Conservation (phyloP, 2,797 vertebrate species). For the Graptemys geographica region DNA sequence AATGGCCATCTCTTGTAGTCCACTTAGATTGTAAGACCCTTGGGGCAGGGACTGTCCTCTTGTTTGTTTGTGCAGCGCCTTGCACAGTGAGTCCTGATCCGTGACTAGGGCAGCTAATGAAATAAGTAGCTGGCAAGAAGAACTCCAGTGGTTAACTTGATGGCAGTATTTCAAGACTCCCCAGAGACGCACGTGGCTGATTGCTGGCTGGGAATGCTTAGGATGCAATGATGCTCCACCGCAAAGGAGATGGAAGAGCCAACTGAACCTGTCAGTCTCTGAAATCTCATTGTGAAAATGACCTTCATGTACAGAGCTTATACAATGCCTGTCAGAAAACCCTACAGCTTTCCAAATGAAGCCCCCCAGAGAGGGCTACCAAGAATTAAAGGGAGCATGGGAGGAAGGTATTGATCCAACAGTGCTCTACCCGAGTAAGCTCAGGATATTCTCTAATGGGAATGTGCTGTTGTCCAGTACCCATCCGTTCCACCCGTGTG, state of each 20-base stretch:
- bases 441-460: neutral
- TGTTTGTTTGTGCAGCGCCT: neutral
- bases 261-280: conserved; percentile 46
- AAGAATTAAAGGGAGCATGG: neutral
- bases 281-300: conserved; percentile 40
- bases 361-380: neutral
- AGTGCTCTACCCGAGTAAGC: neutral
- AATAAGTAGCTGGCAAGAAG: neutral
- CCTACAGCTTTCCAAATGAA: neutral
- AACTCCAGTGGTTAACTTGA: neutral
- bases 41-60: neutral
- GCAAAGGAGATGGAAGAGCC: neutral
- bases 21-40: neutral
- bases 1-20: neutral
- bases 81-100: neutral
- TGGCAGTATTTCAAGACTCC: neutral
- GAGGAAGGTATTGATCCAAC: neutral
- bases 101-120: neutral
- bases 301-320: neutral
- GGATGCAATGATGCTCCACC: neutral
- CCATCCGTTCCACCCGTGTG: fast-evolving
- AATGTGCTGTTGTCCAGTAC: neutral
- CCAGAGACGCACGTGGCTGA: neutral
- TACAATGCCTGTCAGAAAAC: neutral
- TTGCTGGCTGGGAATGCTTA: neutral